Percentiles rank a stretch among this genome's conserved stretches.
Evolutionary conservation across 2,797 vertebrate genomes (phyloP).

Genomic region (Bovichtus diacanthus): DNA sequence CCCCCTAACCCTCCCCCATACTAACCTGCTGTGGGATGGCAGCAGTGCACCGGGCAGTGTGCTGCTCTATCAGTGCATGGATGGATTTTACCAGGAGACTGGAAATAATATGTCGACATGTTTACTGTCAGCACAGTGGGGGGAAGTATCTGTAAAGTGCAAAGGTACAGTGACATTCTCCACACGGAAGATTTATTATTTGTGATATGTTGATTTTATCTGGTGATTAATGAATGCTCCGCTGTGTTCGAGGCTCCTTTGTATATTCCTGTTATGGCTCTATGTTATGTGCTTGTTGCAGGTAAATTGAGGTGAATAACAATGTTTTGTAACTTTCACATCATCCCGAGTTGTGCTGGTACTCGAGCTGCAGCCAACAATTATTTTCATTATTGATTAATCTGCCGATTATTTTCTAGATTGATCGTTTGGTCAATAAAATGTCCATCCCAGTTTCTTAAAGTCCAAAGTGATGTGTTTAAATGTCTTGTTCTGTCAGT

Average conservation of each 20-base stretch:
- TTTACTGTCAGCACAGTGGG: conserved; percentile 83
- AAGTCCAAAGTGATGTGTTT: too few relatives aligned
- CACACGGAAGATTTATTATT: background rate
- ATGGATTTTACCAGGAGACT: conserved; percentile 83
- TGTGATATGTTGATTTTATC: background rate
- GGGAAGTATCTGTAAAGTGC: conserved; percentile 81
- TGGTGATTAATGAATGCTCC: background rate
- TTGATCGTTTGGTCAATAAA: too few relatives aligned
- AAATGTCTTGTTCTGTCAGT: too few relatives aligned
- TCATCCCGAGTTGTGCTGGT: background rate
- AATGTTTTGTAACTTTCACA: background rate
- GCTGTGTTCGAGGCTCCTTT: background rate
- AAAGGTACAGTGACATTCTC: conserved; percentile 80
- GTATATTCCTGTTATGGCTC: background rate
- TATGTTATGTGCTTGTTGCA: conserved; percentile 1
- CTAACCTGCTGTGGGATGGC: conserved; percentile 83
- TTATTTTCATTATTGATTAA: too few relatives aligned
- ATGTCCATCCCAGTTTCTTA: too few relatives aligned
- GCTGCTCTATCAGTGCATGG: conserved; percentile 83
- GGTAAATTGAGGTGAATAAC: background rate
- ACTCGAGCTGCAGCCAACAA: too few relatives aligned
- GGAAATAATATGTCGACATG: conserved; percentile 83
- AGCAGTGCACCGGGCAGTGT: conserved; percentile 75
- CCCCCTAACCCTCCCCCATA: conserved; percentile 79
- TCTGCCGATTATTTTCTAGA: too few relatives aligned